A percentile compares a stretch with the other conserved stretches of the same genome.
These are phyloP conservation scores for Lumbricus terrestris DNA, from an alignment of 2,888 invertebrate genomes.

Conservation along the genomic window DNA sequence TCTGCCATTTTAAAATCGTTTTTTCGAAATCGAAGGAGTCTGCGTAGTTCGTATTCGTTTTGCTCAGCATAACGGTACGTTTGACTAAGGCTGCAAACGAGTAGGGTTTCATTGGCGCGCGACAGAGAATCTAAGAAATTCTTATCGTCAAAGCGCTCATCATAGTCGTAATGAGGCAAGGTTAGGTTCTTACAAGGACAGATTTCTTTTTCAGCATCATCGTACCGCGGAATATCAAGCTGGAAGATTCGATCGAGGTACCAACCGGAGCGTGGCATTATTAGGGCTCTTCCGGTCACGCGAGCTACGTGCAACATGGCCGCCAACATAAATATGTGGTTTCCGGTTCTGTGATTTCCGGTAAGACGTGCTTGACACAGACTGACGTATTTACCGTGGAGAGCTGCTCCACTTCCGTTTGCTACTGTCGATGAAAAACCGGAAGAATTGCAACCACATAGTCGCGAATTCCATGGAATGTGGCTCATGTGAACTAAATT, in stretches of 20 bases:
- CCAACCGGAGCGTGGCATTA: conserved; percentile 43
- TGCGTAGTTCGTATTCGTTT: conserved; percentile 39
- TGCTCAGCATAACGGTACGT: conserved; percentile 47
- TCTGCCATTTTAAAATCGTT: neutral
- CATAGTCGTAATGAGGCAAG: conserved; percentile 23
- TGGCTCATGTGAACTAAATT: no score
- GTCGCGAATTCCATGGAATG: no score
- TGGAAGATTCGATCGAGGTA: conserved; percentile 41
- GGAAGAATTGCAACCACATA: no score
- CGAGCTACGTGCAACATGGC: conserved; percentile 43
- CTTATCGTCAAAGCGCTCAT: conserved; percentile 7
- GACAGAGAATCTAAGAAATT: neutral
- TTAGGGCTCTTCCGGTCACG: conserved; percentile 37
- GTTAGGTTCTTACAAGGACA: conserved; percentile 4
- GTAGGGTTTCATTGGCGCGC: conserved; percentile 4
- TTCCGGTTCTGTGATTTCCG: conserved; percentile 41
- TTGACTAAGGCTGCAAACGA: conserved; percentile 45
- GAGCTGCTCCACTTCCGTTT: no score
- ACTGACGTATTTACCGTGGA: conserved; percentile 12
- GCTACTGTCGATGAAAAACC: no score
- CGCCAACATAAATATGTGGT: conserved; percentile 48
- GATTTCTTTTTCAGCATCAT: conserved; percentile 18
- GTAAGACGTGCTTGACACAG: neutral
- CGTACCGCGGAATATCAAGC: conserved; percentile 18
- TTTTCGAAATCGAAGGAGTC: conserved; percentile 43